phyloP scores from a whole-genome alignment of 2,888 invertebrate species.

The Orthosia cruda region DNA sequence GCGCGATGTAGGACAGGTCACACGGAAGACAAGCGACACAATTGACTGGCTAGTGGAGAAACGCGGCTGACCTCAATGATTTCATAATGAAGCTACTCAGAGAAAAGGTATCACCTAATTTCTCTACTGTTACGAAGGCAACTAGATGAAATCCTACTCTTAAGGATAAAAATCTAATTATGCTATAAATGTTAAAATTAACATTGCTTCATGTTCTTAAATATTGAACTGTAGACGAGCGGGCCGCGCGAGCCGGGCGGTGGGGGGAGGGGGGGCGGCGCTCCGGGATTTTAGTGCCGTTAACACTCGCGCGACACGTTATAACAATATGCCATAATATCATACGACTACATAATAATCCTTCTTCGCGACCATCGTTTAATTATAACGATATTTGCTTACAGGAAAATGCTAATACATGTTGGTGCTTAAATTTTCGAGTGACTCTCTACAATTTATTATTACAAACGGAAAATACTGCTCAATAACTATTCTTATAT shows the following conservation, averaged over 20 bases:
- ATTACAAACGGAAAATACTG: conserved; percentile 84
- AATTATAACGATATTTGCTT: conserved; percentile 77
- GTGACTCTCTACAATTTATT: conserved; percentile 81
- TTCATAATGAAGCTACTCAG: conserved; percentile 87
- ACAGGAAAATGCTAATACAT: conserved; percentile 85
- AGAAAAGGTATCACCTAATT: conserved; percentile 90
- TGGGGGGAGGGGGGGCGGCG: conserved; percentile 13
- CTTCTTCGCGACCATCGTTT: conserved; percentile 71
- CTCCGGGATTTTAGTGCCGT: conserved; percentile 86
- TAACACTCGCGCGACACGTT: conserved; percentile 72
- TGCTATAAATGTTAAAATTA: conserved; percentile 91
- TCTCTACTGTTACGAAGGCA: conserved; percentile 91
- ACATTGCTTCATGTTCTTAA: conserved; percentile 90
- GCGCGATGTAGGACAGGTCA: conserved; percentile 75
- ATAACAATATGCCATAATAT: conserved; percentile 71
- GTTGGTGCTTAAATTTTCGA: conserved; percentile 87
- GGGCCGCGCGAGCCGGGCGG: conserved; percentile 65
- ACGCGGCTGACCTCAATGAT: conserved; percentile 81
- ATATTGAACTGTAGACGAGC: conserved; percentile 78
- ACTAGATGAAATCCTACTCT: conserved; percentile 92
- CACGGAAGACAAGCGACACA: conserved; percentile 84
- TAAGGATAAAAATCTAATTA: conserved; percentile 91
- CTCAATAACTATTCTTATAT: conserved; percentile 83
- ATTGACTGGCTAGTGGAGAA: conserved; percentile 85
- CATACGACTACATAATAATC: conserved; percentile 69